phyloP scores from a whole-genome alignment of 2,888 invertebrate species.

The Criorhina ranunculi region DNA sequence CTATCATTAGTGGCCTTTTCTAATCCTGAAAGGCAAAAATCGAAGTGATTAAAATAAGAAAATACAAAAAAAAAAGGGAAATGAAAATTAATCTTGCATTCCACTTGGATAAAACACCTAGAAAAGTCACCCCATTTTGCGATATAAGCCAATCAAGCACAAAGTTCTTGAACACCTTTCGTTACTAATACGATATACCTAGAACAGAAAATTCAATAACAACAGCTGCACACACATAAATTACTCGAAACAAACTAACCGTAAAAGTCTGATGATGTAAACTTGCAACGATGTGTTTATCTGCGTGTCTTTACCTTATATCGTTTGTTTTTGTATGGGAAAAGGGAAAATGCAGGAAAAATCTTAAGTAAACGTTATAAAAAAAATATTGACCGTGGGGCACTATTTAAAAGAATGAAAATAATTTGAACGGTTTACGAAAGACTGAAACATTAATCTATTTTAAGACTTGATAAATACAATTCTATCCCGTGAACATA shows the following conservation, averaged over 20 bases:
- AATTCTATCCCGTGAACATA: not conserved
- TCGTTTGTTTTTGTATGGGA: not conserved
- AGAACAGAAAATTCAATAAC: constrained; percentile 1
- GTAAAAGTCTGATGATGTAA: constrained; percentile 6
- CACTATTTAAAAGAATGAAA: not conserved
- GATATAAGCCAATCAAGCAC: not conserved
- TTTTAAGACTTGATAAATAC: constrained; percentile 1
- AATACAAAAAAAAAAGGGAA: too few relatives aligned
- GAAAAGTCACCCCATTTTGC: constrained; percentile 1
- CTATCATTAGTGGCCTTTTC: too few relatives aligned
- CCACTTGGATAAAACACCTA: not conserved
- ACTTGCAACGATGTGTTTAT: not conserved
- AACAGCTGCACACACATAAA: not conserved
- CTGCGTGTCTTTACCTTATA: not conserved
- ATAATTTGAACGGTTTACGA: not conserved
- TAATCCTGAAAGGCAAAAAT: not conserved
- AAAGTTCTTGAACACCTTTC: not conserved
- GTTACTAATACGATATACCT: not conserved
- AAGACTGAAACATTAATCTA: not conserved
- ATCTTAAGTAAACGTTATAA: not conserved
- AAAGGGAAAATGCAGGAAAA: not conserved
- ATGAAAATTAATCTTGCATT: not conserved
- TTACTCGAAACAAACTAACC: not conserved
- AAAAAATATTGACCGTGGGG: not conserved
- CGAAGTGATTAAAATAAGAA: not conserved